These are phyloP conservation scores for Carassius gibelio DNA, from an alignment of 2,113 vertebrate genomes.

Conservation along the genomic window DNA sequence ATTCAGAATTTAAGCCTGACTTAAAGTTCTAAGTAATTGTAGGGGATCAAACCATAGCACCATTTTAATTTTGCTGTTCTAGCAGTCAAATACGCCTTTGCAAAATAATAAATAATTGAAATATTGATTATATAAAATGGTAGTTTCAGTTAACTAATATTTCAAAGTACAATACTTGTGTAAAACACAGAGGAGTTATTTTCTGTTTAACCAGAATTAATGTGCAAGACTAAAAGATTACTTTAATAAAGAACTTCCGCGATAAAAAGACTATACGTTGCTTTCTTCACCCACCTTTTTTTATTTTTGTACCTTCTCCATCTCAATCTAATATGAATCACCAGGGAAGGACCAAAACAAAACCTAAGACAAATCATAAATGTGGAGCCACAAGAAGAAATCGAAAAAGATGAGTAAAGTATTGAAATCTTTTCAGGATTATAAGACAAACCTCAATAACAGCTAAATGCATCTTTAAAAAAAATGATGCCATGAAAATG, in stretches of 20 bases:
- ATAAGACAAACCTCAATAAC: background rate
- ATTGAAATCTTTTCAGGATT: slow-evolving; percentile 4
- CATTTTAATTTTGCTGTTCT: background rate
- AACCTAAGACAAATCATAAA: background rate
- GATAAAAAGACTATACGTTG: background rate
- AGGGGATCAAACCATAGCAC: background rate
- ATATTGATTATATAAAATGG: background rate
- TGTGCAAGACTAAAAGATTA: background rate
- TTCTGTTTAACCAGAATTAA: background rate
- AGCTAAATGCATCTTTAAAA: background rate
- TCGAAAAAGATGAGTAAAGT: background rate
- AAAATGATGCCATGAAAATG: background rate
- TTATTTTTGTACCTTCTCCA: background rate
- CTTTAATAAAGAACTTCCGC: background rate
- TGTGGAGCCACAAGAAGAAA: background rate
- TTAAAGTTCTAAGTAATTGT: background rate
- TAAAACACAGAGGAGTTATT: background rate
- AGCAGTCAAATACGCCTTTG: background rate
- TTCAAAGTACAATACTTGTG: background rate
- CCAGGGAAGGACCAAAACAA: background rate
- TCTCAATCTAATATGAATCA: background rate
- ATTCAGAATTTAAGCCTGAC: background rate
- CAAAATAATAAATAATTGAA: background rate
- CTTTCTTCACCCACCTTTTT: background rate
- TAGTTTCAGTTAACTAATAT: background rate